phyloP scores from a whole-genome alignment of 2,797 vertebrate genomes.

The Euthynnus affinis region DNA sequence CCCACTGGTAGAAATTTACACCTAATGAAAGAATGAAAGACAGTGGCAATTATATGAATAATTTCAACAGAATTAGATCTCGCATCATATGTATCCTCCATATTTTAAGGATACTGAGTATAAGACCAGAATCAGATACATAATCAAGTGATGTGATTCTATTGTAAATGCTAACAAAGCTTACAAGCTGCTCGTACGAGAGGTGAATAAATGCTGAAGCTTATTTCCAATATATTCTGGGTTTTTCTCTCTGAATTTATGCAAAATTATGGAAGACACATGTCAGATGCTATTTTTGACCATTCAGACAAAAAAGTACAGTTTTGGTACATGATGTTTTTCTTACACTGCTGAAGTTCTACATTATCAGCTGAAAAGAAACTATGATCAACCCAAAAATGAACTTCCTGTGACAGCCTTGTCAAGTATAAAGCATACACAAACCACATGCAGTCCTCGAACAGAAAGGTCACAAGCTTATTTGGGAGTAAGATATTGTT shows the following conservation, averaged over 20 bases:
- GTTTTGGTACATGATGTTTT: too few relatives aligned
- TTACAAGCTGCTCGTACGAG: neutral
- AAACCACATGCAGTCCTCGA: neutral
- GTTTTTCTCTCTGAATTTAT: neutral
- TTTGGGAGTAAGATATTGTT: conserved; percentile 21
- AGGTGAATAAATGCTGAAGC: neutral
- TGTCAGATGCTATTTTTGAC: neutral
- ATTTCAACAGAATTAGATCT: neutral
- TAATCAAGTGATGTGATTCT: neutral
- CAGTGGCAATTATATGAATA: neutral
- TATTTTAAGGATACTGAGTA: neutral
- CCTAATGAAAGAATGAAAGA: too few relatives aligned
- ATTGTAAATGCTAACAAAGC: neutral
- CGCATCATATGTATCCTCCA: neutral
- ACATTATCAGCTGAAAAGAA: too few relatives aligned
- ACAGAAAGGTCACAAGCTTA: conserved; percentile 12
- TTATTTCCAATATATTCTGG: neutral
- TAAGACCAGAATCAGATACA: neutral
- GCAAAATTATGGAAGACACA: neutral
- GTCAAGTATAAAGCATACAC: conserved; percentile 5
- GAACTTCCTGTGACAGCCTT: neutral
- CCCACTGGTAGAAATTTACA: neutral
- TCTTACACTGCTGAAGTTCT: too few relatives aligned
- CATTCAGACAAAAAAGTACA: conserved; percentile 11
- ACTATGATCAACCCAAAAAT: neutral